Evolutionary conservation across 2,888 invertebrate species (phyloP).

Genomic region (Brenthis ino): DNA sequence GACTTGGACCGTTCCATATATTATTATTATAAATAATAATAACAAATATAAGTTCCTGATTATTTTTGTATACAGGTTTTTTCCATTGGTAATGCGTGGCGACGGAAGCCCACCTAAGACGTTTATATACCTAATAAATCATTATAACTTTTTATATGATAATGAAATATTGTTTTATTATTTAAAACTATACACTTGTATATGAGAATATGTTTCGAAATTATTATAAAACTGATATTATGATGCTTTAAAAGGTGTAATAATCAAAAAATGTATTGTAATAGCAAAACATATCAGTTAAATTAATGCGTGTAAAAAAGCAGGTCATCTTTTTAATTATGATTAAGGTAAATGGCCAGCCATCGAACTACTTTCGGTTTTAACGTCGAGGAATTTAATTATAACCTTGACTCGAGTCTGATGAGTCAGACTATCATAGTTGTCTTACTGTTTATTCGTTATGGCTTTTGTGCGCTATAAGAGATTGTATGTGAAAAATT

Average conservation of each 20-base stretch:
- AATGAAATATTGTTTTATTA: conserved; percentile 4
- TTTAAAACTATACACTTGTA: not conserved
- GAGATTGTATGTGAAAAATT: too few species aligned
- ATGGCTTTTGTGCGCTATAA: not conserved
- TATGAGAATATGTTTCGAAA: not conserved
- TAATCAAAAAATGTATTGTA: conserved; percentile 3
- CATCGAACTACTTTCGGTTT: conserved; percentile 47
- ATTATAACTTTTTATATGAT: conserved; percentile 7
- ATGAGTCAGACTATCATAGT: conserved; percentile 46
- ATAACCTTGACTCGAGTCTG: conserved; percentile 52
- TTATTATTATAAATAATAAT: conserved; percentile 59
- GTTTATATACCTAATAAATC: conserved; percentile 36
- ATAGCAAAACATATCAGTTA: conserved; percentile 15
- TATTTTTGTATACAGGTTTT: conserved; percentile 37
- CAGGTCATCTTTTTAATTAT: conserved; percentile 29
- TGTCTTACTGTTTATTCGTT: conserved; percentile 13
- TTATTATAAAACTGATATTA: not conserved
- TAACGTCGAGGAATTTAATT: conserved; percentile 56
- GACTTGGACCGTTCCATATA: conserved; percentile 64
- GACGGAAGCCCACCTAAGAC: conserved; percentile 69
- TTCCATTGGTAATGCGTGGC: conserved; percentile 49
- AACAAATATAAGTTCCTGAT: conserved; percentile 66
- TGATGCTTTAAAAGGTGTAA: conserved; percentile 5
- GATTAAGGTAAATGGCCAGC: conserved; percentile 36
- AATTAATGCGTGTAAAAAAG: conserved; percentile 16